Evolutionary conservation across 2,797 vertebrate genomes (phyloP).

Genomic region (Pseudomugil tenellus): DNA sequence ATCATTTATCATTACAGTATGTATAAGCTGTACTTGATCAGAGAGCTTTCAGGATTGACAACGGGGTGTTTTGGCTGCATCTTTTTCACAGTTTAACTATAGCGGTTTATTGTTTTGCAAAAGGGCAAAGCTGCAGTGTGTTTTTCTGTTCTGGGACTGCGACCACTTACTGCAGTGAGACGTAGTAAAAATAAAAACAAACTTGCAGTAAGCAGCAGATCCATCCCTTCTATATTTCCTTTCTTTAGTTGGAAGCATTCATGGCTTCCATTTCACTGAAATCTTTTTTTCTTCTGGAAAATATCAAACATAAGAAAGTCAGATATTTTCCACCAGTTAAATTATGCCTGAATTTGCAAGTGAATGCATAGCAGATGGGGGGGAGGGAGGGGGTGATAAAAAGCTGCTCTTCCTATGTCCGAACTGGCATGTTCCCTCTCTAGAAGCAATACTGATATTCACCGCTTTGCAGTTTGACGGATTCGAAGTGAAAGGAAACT

Average conservation of each 20-base stretch:
- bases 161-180: constrained; percentile 19
- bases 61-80: constrained; percentile 41
- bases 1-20: constrained; percentile 60
- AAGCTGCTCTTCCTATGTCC: not conserved
- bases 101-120: not conserved
- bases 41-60: constrained; percentile 51
- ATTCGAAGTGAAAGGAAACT: constrained; percentile 2
- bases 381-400: not conserved
- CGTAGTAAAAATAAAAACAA: not conserved
- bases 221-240: constrained; percentile 15
- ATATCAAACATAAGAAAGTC: constrained; percentile 15
- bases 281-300: constrained; percentile 24
- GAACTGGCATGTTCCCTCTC: constrained; percentile 4
- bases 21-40: constrained; percentile 50
- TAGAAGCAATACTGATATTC: constrained; percentile 2
- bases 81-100: constrained; percentile 23
- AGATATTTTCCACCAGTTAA: constrained; percentile 1
- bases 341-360: constrained; percentile 9
- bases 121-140: constrained; percentile 4
- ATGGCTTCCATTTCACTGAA: constrained; percentile 12
- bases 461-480: not conserved
- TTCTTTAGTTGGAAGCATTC: constrained; percentile 21
- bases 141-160: constrained; percentile 19
- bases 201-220: constrained; percentile 37
- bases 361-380: constrained; percentile 5